These are phyloP conservation scores for Mercenaria mercenaria DNA, from an alignment of 1,140 invertebrate genomes.

Conservation along the genomic window DNA sequence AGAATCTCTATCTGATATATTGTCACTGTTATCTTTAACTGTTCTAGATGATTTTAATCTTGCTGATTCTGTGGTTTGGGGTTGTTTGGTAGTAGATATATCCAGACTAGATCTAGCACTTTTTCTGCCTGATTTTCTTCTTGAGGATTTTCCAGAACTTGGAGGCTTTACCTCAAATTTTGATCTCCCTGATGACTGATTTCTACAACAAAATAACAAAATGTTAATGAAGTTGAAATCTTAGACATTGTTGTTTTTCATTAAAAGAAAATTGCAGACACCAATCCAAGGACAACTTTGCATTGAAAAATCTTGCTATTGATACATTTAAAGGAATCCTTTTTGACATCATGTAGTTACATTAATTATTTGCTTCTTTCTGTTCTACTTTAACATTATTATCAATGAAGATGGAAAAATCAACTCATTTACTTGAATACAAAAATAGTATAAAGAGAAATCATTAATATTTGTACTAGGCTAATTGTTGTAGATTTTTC, in stretches of 20 bases:
- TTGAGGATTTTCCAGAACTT: conserved; percentile 26
- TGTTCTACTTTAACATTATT: too few relatives aligned
- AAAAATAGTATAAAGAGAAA: too few relatives aligned
- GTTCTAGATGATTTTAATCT: background rate
- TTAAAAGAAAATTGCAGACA: too few relatives aligned
- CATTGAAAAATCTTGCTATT: too few relatives aligned
- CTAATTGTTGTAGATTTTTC: too few relatives aligned
- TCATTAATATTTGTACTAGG: too few relatives aligned
- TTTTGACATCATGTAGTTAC: too few relatives aligned
- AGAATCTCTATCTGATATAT: conserved; percentile 12
- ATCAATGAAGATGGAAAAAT: too few relatives aligned
- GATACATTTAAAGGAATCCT: too few relatives aligned
- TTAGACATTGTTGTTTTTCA: background rate
- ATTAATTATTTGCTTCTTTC: too few relatives aligned
- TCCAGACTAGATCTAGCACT: conserved; percentile 42
- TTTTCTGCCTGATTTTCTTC: conserved; percentile 47
- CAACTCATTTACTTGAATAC: too few relatives aligned
- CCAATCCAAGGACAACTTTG: too few relatives aligned
- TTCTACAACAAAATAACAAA: background rate
- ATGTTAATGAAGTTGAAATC: background rate
- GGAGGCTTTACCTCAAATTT: conserved; percentile 51
- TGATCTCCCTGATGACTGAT: background rate
- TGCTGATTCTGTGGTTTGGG: background rate
- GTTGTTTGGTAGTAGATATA: background rate
- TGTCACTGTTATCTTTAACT: background rate